phyloP scores from a whole-genome alignment of 2,888 invertebrate genomes.

The Schizaphis graminum region DNA sequence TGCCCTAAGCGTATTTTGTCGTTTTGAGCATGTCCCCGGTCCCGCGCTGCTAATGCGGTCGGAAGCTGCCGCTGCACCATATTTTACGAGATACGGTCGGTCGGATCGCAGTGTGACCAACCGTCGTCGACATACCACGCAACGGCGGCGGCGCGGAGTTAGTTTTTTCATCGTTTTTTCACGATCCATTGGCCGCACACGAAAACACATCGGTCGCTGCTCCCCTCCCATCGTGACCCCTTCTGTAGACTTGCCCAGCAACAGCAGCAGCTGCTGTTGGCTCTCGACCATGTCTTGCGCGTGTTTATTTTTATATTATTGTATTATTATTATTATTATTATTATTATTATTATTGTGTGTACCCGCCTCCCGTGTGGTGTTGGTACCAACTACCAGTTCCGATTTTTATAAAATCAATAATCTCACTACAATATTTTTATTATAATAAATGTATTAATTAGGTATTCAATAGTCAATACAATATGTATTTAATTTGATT shows the following conservation, averaged over 20 bases:
- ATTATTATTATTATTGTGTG: background rate
- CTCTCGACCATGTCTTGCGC: slow-evolving; percentile 20
- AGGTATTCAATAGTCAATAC: background rate
- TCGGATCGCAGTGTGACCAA: slow-evolving; percentile 59
- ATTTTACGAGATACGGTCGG: slow-evolving; percentile 50
- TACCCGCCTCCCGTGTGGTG: background rate
- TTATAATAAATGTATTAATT: background rate
- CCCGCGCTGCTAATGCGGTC: background rate
- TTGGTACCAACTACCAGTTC: background rate
- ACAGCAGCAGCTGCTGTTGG: slow-evolving; percentile 15
- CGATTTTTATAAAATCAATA: background rate
- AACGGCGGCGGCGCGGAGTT: background rate
- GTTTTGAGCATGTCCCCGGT: slow-evolving; percentile 1
- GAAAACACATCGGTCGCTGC: slow-evolving; percentile 33
- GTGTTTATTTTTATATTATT: slow-evolving; percentile 58
- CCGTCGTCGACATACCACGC: slow-evolving; percentile 25
- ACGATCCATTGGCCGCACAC: slow-evolving; percentile 56
- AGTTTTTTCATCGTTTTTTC: slow-evolving; percentile 10
- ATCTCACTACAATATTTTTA: background rate
- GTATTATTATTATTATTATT: slow-evolving; percentile 4
- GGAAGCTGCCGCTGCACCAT: slow-evolving; percentile 42
- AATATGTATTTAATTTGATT: background rate
- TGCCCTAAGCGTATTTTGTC: slow-evolving; percentile 45
- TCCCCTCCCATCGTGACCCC: slow-evolving; percentile 61
- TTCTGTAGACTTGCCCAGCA: background rate